These are phyloP conservation scores for Chloropsis hardwickii DNA, from an alignment of 2,113 vertebrate species.

Conservation along the genomic window DNA sequence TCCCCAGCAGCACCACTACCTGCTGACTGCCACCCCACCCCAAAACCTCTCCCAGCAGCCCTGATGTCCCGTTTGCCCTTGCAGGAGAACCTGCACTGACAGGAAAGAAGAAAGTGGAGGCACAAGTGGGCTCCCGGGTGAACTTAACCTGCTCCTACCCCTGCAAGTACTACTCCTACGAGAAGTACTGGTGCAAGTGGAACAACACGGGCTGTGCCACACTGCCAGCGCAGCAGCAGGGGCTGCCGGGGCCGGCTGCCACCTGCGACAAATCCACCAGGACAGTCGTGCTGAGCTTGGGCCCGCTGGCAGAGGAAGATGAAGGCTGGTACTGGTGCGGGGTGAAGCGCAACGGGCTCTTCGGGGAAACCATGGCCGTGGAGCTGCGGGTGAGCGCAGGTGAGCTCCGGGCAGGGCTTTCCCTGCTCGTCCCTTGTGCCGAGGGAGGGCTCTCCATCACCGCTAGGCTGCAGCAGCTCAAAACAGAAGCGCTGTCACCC, in stretches of 20 bases:
- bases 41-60: not conserved
- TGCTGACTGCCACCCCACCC: not conserved
- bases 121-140: not conserved
- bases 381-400: not conserved
- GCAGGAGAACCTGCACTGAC: slow-evolving; percentile 50
- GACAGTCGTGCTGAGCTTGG: slow-evolving; percentile 2
- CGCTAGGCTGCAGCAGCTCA: slow-evolving; percentile 31
- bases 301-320: not conserved
- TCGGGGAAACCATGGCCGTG: slow-evolving; percentile 52
- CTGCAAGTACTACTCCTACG: slow-evolving; percentile 48
- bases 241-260: accelerated
- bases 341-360: not conserved
- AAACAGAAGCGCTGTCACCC: not conserved
- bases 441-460: not conserved
- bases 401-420: not conserved
- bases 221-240: not conserved
- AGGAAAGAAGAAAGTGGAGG: not conserved
- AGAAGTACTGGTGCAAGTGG: slow-evolving; percentile 81
- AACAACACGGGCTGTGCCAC: not conserved
- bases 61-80: not conserved
- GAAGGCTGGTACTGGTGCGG: slow-evolving; percentile 81
- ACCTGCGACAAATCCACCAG: not conserved
- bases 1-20: not conserved
- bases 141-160: slow-evolving; percentile 60
- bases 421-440: not conserved